Base-by-base conservation (phyloP, 1,140 invertebrate species). In the Cryptotermes secundus region DNA sequence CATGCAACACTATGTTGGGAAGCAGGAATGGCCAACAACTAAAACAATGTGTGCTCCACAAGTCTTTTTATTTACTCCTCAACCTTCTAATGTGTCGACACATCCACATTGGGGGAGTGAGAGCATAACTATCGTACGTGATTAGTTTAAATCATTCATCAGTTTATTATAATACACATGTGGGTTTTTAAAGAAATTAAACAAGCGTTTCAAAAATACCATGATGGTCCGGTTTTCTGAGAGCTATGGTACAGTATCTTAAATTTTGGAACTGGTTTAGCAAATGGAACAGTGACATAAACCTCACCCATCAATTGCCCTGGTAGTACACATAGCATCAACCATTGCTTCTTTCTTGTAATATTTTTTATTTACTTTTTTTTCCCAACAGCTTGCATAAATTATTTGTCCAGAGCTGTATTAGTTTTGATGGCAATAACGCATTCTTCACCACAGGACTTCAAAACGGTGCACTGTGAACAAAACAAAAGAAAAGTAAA, bases 371-470 rank as follows among this genome's bases (percentile, higher is more conserved):
- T 65, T 65, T n/a, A 7, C 31, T 31, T 72, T 72, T 72, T 49
- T 34, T 80, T n/a, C 35, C 42, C 24, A 24, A 80, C 80, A 84
- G 45, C 86, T 80, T 31, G 53, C 65, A 65, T 36, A 59, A 79
- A 91, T 96, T 96, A 96, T 95, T 97, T 97, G 91, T 97, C 96
- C 88, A 96, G 93, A 91, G 95, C 95, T 90, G 96, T 96, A 92
- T 97, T 97, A 92, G 95, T 96, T 93, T 97, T 97, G 89, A 96
- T 95, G 90, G 96, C 96, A 92, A 97, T 97, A 87, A 97, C 96
- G 91, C 96, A 96, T 92, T 97, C 96, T 91, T 97, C 96, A 86
- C 96, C 96, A 90, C 96, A 97, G 87, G 96, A 95, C 90, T 96
- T 97, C 88, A 97, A 92, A 86, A 97, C 96, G 86, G 96, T 98